Percentiles rank a stretch among this genome's conserved stretches.
Evolutionary conservation across 2,113 vertebrate genomes (phyloP).

Genomic region (Antennarius striatus): DNA sequence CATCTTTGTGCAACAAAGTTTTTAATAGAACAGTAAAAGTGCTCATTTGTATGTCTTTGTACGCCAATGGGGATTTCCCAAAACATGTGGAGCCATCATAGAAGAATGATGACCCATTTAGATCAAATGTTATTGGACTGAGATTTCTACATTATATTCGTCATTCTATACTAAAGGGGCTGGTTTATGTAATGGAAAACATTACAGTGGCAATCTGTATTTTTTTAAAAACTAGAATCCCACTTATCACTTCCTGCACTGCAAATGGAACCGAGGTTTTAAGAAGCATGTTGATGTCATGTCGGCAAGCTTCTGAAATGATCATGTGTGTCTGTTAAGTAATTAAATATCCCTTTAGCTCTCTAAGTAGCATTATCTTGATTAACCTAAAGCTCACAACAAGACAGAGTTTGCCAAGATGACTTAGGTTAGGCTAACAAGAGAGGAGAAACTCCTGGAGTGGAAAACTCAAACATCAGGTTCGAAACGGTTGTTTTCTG

Average conservation of each 20-base stretch:
- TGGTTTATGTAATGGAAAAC: slow-evolving; percentile 29
- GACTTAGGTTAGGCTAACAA: neutral
- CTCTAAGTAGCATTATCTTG: neutral
- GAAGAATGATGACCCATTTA: slow-evolving; percentile 42
- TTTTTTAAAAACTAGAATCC: neutral
- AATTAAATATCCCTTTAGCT: slow-evolving; percentile 22
- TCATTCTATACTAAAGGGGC: neutral
- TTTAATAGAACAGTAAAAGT: neutral
- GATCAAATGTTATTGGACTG: slow-evolving; percentile 26
- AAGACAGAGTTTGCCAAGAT: neutral
- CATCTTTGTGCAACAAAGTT: neutral
- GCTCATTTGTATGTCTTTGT: slow-evolving; percentile 9
- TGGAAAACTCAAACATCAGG: no score
- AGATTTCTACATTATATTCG: slow-evolving; percentile 11
- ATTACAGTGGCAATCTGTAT: neutral
- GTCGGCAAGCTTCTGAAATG: slow-evolving; percentile 1
- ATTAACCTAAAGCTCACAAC: neutral
- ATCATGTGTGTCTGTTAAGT: slow-evolving; percentile 9
- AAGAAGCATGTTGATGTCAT: slow-evolving; percentile 6
- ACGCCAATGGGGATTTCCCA: slow-evolving; percentile 13
- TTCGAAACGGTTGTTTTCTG: no score
- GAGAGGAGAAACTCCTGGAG: neutral
- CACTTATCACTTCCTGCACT: slow-evolving; percentile 17
- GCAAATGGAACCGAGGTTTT: neutral
- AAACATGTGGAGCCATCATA: slow-evolving; percentile 20